These are phyloP conservation scores for Papilio elwesi DNA, from an alignment of 2,888 invertebrate species.

Conservation along the genomic window DNA sequence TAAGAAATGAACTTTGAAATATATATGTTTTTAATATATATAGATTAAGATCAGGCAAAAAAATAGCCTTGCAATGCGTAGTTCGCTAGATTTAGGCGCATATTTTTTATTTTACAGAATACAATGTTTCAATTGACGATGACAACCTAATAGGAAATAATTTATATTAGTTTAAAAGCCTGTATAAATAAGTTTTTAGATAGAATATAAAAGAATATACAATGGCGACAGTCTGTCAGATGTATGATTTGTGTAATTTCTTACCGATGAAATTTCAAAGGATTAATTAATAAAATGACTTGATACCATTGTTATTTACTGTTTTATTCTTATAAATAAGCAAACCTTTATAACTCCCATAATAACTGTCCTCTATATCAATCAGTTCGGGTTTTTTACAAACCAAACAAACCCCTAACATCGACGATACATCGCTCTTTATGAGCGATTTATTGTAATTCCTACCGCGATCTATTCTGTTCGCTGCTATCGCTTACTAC, in stretches of 20 bases:
- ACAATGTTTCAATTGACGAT: neutral
- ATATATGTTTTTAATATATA: conserved; percentile 1
- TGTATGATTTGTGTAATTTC: conserved; percentile 19
- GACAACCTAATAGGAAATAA: neutral
- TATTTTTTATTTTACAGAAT: neutral
- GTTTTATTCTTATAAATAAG: neutral
- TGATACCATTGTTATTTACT: neutral
- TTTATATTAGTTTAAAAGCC: conserved; percentile 8
- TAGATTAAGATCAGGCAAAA: conserved; percentile 6
- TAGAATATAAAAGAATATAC: conserved; percentile 13
- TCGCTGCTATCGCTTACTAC: no score
- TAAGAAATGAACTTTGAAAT: neutral
- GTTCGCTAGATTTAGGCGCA: conserved; percentile 14
- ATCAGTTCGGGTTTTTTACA: no score
- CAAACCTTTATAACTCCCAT: neutral
- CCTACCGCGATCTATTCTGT: no score
- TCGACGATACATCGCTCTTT: no score
- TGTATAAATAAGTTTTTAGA: conserved; percentile 14
- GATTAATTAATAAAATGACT: conserved; percentile 28
- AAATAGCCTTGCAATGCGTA: neutral
- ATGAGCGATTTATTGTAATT: no score
- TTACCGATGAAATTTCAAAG: conserved; percentile 17
- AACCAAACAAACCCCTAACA: no score
- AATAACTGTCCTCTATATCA: no score
- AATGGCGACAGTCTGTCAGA: neutral